phyloP scores from a whole-genome alignment of 2,888 invertebrate species.

The Tipula helvola region DNA sequence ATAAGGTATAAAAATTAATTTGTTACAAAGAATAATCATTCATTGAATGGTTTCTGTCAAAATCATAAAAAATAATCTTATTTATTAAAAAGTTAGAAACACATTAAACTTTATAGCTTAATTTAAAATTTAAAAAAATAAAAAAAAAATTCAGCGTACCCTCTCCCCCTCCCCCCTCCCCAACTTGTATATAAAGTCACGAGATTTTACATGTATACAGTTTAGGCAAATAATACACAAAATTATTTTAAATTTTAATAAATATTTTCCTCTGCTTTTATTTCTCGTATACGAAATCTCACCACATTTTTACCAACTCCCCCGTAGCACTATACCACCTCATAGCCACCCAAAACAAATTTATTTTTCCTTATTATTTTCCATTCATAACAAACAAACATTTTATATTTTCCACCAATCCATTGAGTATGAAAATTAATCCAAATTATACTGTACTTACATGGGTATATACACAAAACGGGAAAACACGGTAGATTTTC shows the following conservation, averaged over 20 bases:
- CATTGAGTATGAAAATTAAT: background rate
- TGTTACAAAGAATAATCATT: slow-evolving; percentile 4
- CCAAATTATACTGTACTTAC: background rate
- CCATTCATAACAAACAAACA: background rate
- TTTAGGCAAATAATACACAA: background rate
- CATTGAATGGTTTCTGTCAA: slow-evolving; percentile 4
- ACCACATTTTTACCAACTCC: background rate
- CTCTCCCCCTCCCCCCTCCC: background rate
- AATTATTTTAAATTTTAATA: background rate
- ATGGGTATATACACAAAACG: background rate
- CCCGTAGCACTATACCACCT: background rate
- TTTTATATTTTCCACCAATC: background rate
- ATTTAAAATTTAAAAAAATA: background rate
- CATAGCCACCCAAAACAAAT: background rate
- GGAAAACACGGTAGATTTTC: background rate
- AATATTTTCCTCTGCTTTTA: background rate
- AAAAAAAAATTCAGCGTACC: background rate
- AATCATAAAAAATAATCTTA: background rate
- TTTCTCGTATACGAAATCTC: no score
- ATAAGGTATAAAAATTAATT: background rate
- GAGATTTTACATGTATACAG: background rate
- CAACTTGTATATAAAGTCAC: background rate
- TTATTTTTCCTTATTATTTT: background rate
- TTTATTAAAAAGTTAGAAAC: background rate
- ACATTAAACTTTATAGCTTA: background rate